Evolutionary conservation across 1,140 invertebrate genomes (phyloP).

Genomic region (Oreohelix idahoensis): DNA sequence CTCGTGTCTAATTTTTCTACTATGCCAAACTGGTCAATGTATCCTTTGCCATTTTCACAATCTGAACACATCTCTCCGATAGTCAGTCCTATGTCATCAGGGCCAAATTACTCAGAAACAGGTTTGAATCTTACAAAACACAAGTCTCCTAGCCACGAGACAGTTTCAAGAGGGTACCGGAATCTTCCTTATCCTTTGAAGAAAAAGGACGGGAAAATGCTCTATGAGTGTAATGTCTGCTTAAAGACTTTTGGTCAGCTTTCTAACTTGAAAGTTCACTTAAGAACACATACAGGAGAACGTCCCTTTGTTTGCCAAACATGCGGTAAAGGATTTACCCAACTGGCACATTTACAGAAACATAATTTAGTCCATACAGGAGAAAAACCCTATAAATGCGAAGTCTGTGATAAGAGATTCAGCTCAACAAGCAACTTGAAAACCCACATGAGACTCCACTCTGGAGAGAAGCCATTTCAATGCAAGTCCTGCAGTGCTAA

Average conservation of each 20-base stretch:
- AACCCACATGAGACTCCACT: slow-evolving; percentile 96
- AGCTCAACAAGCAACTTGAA: slow-evolving; percentile 98
- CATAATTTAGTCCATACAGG: slow-evolving; percentile 92
- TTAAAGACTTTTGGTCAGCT: slow-evolving; percentile 98
- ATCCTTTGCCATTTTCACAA: slow-evolving; percentile 58
- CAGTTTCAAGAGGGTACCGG: slow-evolving; percentile 83
- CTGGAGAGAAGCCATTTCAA: slow-evolving; percentile 79
- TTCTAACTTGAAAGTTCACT: slow-evolving; percentile 98
- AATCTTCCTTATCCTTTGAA: slow-evolving; percentile 95
- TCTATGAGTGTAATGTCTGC: slow-evolving; percentile 99
- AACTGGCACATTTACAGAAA: slow-evolving; percentile 72
- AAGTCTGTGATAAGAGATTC: slow-evolving; percentile 78
- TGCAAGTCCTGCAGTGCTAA: slow-evolving; percentile 97
- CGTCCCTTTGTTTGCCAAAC: slow-evolving; percentile 94
- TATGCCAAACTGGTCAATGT: slow-evolving; percentile 64
- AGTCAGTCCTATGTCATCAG: slow-evolving; percentile 40
- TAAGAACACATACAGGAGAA: slow-evolving; percentile 97
- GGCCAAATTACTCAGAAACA: slow-evolving; percentile 51
- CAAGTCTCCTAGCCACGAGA: slow-evolving; percentile 38
- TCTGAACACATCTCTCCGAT: slow-evolving; percentile 40
- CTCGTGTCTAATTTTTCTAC: slow-evolving; percentile 52
- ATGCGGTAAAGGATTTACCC: slow-evolving; percentile 71
- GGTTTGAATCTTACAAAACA: slow-evolving; percentile 63
- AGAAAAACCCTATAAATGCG: slow-evolving; percentile 97
- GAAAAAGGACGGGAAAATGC: slow-evolving; percentile 99